Percentiles rank a stretch among this genome's conserved stretches.
Evolutionary conservation across 1,140 invertebrate genomes (phyloP).

Genomic region (Macrostomum lignano): DNA sequence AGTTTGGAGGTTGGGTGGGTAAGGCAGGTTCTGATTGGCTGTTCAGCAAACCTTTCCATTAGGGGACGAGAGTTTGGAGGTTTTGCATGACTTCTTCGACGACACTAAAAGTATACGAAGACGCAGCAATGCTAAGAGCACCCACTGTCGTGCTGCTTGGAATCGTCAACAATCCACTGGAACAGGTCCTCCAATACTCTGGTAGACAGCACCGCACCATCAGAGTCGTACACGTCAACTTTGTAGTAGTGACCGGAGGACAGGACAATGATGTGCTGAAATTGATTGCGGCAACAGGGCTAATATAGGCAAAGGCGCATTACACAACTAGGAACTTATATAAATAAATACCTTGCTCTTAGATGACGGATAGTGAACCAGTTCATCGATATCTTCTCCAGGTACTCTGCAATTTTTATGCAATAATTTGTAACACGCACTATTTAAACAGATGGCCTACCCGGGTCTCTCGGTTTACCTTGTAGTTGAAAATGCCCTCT

Average conservation of each 20-base stretch:
- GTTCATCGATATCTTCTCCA: conserved; percentile 14
- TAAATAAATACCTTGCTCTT: too few species aligned
- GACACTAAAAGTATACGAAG: too few species aligned
- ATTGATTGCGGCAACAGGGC: conserved; percentile 40
- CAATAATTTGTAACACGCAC: background rate
- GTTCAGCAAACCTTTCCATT: too few species aligned
- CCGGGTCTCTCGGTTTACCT: conserved; percentile 22
- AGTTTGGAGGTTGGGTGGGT: too few species aligned
- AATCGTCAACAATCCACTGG: conserved; percentile 29
- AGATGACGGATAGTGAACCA: conserved; percentile 43
- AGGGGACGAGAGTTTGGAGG: too few species aligned
- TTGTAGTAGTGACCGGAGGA: conserved; percentile 74
- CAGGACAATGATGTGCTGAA: conserved; percentile 69
- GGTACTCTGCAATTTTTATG: conserved; percentile 45
- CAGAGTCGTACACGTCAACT: conserved; percentile 47
- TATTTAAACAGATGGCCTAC: too few species aligned
- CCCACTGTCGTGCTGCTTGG: conserved; percentile 18
- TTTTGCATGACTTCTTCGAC: too few species aligned
- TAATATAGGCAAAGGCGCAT: too few species aligned
- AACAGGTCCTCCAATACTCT: conserved; percentile 24
- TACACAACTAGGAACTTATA: too few species aligned
- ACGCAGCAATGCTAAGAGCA: background rate
- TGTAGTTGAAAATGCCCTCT: conserved; percentile 78
- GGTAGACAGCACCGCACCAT: conserved; percentile 23
- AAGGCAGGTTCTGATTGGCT: too few species aligned